A percentile compares a stretch with the other conserved stretches of the same genome.
Conservation (phyloP, 1,140 invertebrate species). For the Meloidogyne chitwoodi region DNA sequence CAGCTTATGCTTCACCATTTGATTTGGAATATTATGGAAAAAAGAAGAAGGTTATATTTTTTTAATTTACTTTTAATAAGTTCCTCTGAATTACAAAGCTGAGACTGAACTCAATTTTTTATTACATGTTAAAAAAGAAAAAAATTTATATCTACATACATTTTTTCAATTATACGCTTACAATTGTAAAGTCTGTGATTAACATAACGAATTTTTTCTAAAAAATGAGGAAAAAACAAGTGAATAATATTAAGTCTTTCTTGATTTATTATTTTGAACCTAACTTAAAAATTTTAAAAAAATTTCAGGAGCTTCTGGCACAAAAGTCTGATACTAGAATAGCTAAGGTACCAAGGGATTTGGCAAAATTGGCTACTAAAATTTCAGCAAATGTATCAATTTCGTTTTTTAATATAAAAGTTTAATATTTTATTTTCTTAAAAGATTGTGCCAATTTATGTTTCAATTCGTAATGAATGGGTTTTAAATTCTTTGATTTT, state of each 20-base stretch:
- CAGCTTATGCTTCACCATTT: conserved; percentile 57
- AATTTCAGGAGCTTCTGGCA: conserved; percentile 29
- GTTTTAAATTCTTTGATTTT: conserved; percentile 41
- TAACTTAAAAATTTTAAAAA: not conserved
- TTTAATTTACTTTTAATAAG: not conserved
- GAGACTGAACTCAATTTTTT: too few species aligned
- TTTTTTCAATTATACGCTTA: too few species aligned
- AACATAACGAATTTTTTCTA: conserved; percentile 5
- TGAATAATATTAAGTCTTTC: too few species aligned
- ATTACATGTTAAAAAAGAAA: too few species aligned
- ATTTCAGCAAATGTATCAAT: not conserved
- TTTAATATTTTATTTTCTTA: conserved; percentile 38
- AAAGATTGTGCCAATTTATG: conserved; percentile 47
- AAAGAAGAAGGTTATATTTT: conserved; percentile 48
- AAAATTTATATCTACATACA: too few species aligned
- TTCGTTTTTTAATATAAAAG: too few species aligned
- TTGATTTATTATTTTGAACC: conserved; percentile 2
- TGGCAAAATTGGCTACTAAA: conserved; percentile 44
- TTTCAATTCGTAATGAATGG: conserved; percentile 56
- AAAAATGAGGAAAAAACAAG: too few species aligned
- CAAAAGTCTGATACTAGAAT: conserved; percentile 33
- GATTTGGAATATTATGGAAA: conserved; percentile 55
- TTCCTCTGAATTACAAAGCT: too few species aligned
- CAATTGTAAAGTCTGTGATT: conserved; percentile 17
- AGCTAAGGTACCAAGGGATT: conserved; percentile 42